phyloP scores from a whole-genome alignment of 2,797 vertebrate genomes.

The Cossypha niveicapilla region DNA sequence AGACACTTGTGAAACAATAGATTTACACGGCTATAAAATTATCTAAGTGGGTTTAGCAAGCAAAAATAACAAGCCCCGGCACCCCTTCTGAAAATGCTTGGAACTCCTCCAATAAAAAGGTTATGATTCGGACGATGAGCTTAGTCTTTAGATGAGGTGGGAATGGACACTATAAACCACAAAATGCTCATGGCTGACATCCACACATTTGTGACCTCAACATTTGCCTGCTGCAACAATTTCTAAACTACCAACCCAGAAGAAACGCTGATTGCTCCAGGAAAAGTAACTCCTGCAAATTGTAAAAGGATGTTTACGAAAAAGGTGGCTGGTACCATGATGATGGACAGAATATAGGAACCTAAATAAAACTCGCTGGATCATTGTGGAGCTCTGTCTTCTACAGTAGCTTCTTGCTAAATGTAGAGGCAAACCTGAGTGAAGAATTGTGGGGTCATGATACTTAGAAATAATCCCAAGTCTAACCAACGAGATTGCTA shows the following conservation, averaged over 20 bases:
- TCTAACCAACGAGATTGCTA: background rate
- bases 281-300: background rate
- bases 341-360: background rate
- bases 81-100: background rate
- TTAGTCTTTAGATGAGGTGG: background rate
- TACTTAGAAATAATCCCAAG: background rate
- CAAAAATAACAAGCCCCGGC: background rate
- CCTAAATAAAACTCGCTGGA: background rate
- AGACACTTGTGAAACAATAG: background rate
- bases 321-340: background rate
- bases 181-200: background rate
- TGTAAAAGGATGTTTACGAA: background rate
- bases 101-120: constrained; percentile 36
- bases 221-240: background rate
- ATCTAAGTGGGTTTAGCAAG: background rate
- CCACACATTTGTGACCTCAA: background rate
- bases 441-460: background rate
- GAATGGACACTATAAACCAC: background rate
- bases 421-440: background rate
- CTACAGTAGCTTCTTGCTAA: background rate
- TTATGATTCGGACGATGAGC: background rate
- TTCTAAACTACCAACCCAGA: background rate
- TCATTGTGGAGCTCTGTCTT: background rate
- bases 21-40: background rate
- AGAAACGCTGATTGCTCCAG: background rate